Conservation (phyloP, 2,888 invertebrate species). For the Agonum fuliginosum region DNA sequence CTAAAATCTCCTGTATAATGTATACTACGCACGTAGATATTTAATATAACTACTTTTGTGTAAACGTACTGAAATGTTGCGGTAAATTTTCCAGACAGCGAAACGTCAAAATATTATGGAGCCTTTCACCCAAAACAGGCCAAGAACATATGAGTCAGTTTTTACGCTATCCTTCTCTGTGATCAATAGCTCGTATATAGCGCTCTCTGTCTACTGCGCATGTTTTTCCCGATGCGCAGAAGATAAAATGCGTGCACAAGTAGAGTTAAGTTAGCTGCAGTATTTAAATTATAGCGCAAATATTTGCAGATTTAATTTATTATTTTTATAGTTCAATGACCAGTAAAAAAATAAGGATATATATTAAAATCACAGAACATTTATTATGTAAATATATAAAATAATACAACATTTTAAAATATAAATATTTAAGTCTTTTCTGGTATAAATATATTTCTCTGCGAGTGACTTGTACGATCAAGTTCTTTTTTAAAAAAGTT, state of each 20-base stretch:
- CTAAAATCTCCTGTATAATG: not conserved
- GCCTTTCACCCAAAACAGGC: not conserved
- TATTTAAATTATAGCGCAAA: not conserved
- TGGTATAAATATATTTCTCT: conserved; percentile 72
- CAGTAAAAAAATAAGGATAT: not conserved
- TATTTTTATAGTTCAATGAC: not conserved
- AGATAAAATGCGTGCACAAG: not conserved
- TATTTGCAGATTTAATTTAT: not conserved
- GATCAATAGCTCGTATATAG: not conserved
- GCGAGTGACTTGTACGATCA: conserved; percentile 76
- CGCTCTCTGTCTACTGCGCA: not conserved
- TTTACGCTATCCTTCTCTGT: conserved; percentile 3
- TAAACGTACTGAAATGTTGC: not conserved
- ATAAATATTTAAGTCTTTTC: conserved; percentile 54
- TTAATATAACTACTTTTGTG: not conserved
- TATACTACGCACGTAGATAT: not conserved
- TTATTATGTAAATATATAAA: conserved; percentile 55
- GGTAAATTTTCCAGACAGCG: not conserved
- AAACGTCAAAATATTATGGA: conserved; percentile 22
- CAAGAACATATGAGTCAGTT: conserved; percentile 28
- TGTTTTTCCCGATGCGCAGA: not conserved
- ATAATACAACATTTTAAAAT: conserved; percentile 52
- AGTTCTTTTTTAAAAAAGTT: conserved; percentile 95
- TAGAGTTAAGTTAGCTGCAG: no score
- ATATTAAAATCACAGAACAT: conserved; percentile 42